Evolutionary conservation across 2,113 vertebrate species (phyloP).

Genomic region (Indicator indicator): DNA sequence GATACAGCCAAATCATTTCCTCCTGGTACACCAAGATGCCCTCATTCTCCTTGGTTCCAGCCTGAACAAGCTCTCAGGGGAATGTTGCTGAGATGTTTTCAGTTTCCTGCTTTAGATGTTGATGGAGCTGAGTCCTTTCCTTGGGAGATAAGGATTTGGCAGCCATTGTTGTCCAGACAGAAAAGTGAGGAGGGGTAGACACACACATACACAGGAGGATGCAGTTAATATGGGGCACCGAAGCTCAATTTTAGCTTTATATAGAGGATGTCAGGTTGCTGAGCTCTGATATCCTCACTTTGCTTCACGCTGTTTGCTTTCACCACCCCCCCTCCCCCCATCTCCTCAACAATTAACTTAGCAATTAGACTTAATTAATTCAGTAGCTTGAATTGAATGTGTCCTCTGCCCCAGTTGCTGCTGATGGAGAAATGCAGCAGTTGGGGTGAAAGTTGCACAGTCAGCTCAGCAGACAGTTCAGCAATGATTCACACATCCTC

Average conservation of each 20-base stretch:
- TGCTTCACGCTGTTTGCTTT: slow-evolving; percentile 62
- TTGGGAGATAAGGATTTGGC: background rate
- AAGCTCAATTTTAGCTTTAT: background rate
- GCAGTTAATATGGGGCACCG: background rate
- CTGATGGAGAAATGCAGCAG: background rate
- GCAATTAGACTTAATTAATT: slow-evolving; percentile 71
- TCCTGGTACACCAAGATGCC: background rate
- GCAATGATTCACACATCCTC: slow-evolving; percentile 10
- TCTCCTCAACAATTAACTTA: slow-evolving; percentile 67
- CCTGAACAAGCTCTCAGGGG: background rate
- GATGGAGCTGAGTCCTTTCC: background rate
- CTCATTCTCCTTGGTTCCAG: background rate
- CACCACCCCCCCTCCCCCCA: background rate
- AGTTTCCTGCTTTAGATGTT: background rate
- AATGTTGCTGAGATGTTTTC: background rate
- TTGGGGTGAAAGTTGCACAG: slow-evolving; percentile 13
- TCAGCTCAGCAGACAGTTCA: slow-evolving; percentile 6
- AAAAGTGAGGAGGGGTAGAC: background rate
- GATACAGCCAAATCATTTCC: background rate
- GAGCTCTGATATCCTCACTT: slow-evolving; percentile 36
- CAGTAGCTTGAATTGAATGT: slow-evolving; percentile 24
- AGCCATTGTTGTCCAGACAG: background rate
- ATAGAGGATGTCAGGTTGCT: background rate
- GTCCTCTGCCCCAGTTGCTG: slow-evolving; percentile 50
- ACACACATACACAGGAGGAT: background rate